Percentiles rank a stretch among this genome's conserved stretches.
phyloP scores from a whole-genome alignment of 2,113 vertebrate genomes.

The Daubentonia madagascariensis region DNA sequence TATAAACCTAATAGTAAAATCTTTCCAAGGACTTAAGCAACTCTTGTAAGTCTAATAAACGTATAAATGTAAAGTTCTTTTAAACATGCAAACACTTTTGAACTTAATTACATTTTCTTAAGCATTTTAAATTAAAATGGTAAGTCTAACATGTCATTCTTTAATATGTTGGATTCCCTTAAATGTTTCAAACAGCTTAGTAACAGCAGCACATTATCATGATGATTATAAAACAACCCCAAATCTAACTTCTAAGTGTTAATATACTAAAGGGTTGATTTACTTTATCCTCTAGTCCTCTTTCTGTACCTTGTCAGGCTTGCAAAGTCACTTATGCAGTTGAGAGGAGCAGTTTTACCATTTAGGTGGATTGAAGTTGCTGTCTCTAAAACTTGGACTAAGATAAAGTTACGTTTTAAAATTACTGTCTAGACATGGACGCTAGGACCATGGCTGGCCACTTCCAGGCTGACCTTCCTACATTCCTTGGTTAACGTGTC shows the following conservation, averaged over 20 bases:
- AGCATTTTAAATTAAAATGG: slow-evolving; percentile 8
- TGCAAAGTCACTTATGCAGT: not conserved
- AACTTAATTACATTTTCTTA: slow-evolving; percentile 20
- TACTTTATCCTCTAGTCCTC: not conserved
- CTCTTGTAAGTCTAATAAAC: not conserved
- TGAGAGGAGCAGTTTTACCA: not conserved
- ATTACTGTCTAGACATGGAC: not conserved
- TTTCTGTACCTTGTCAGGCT: not conserved
- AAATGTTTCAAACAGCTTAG: slow-evolving; percentile 5
- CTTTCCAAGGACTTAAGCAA: not conserved
- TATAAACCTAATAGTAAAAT: not conserved
- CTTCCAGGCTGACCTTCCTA: not conserved
- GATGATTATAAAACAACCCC: not conserved
- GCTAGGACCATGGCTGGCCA: not conserved
- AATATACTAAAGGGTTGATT: not conserved
- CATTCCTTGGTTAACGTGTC: not conserved
- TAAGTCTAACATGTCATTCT: not conserved
- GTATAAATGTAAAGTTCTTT: not conserved
- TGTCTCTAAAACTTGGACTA: not conserved
- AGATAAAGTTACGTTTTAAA: slow-evolving; percentile 27
- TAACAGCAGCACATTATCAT: not conserved
- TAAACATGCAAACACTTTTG: not conserved
- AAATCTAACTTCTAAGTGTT: not conserved
- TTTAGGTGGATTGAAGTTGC: not conserved
- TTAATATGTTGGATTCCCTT: not conserved